phyloP scores from a whole-genome alignment of 2,113 vertebrate species.

The Columbina picui region DNA sequence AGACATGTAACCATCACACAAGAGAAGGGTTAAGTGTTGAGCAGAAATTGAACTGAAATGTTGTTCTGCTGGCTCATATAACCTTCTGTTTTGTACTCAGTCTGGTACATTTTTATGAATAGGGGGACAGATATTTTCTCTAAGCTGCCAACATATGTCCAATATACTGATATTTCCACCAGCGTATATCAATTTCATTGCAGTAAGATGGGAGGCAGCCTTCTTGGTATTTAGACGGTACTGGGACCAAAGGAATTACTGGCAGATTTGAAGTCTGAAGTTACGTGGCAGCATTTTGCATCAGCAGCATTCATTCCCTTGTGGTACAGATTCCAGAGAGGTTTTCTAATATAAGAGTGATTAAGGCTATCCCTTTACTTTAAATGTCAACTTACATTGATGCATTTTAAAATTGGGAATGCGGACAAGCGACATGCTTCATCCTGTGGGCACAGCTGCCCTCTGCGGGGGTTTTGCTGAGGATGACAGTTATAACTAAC shows the following conservation, averaged over 20 bases:
- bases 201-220: neutral
- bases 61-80: neutral
- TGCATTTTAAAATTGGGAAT: slow-evolving; percentile 9
- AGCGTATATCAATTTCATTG: neutral
- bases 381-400: neutral
- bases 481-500: neutral
- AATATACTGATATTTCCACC: neutral
- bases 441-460: neutral
- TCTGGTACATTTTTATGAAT: slow-evolving; percentile 19
- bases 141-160: neutral
- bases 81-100: neutral
- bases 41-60: neutral
- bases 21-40: neutral
- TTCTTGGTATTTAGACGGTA: neutral
- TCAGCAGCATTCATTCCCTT: slow-evolving; percentile 3
- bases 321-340: neutral
- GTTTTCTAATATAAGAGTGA: neutral
- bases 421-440: neutral
- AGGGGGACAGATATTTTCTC: neutral
- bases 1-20: neutral
- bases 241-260: slow-evolving; percentile 9
- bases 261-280: neutral
- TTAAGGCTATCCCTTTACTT: slow-evolving; percentile 21
- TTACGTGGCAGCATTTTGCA: neutral
- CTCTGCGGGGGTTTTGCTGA: neutral